phyloP scores from a whole-genome alignment of 1,140 invertebrate species.

The Samia ricini region DNA sequence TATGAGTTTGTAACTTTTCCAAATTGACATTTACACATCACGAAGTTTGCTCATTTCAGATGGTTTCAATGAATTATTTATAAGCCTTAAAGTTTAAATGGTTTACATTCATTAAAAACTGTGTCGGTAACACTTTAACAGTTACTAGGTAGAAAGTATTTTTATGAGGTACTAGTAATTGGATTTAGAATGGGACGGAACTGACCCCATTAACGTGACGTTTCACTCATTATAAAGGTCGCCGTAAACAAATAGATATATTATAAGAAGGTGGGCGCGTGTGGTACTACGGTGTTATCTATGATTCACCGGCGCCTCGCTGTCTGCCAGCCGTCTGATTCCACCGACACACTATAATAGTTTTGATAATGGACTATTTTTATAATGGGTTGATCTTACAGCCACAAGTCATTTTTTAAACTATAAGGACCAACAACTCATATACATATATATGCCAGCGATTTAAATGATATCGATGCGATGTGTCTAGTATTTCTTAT shows the following conservation, averaged over 20 bases:
- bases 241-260: constrained; percentile 60
- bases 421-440: not conserved
- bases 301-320: constrained; percentile 70
- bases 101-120: not conserved
- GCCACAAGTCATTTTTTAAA: not conserved
- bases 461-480: not conserved
- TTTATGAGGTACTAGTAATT: constrained; percentile 42
- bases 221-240: constrained; percentile 58
- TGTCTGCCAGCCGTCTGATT: constrained; percentile 64
- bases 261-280: constrained; percentile 59
- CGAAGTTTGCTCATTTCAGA: not conserved
- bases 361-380: constrained; percentile 53
- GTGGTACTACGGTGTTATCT: constrained; percentile 53
- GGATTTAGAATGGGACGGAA: constrained; percentile 32
- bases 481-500: not conserved
- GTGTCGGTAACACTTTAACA: no score
- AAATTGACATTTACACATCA: not conserved
- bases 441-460: not conserved
- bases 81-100: not conserved
- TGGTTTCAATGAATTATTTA: no score
- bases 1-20: not conserved
- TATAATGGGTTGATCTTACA: constrained; percentile 46
- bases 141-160: constrained; percentile 34
- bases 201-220: constrained; percentile 40
- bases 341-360: constrained; percentile 52